These are phyloP conservation scores for Caenorhabditis sulstoni DNA, from an alignment of 2,888 invertebrate species.

Conservation along the genomic window DNA sequence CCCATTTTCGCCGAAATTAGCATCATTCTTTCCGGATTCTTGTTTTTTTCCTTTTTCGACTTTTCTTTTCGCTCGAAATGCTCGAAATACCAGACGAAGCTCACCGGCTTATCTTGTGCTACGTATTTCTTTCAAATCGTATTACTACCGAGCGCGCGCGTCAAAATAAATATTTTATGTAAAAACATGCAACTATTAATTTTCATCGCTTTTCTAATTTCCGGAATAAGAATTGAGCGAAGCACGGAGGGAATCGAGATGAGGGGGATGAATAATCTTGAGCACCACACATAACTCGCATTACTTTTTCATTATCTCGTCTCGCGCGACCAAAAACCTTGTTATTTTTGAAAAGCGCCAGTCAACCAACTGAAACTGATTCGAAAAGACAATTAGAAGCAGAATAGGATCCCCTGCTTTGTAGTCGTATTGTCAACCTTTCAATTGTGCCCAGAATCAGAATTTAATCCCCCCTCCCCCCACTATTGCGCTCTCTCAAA, in stretches of 20 bases:
- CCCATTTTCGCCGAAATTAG: conserved; percentile 31
- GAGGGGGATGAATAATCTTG: conserved; percentile 39
- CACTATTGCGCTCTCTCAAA: conserved; percentile 4
- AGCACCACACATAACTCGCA: conserved; percentile 11
- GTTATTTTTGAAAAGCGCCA: too few species aligned
- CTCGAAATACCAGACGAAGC: conserved; percentile 2
- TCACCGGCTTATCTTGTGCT: neutral
- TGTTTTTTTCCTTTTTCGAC: neutral
- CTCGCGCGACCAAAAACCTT: too few species aligned
- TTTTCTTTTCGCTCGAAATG: neutral
- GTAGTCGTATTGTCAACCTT: conserved; percentile 31
- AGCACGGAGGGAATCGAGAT: conserved; percentile 12
- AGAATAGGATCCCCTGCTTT: neutral
- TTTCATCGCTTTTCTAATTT: conserved; percentile 41
- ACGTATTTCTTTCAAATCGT: conserved; percentile 9
- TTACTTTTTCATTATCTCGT: neutral
- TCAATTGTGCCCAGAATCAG: conserved; percentile 34
- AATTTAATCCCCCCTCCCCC: conserved; percentile 40
- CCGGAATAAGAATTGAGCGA: conserved; percentile 46
- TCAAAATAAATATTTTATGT: conserved; percentile 42
- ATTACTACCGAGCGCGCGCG: conserved; percentile 1
- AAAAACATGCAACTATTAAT: conserved; percentile 59
- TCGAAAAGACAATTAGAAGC: neutral
- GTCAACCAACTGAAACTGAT: too few species aligned
- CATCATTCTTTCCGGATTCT: conserved; percentile 33